Evolutionary conservation across 2,113 vertebrate species (phyloP), one percentile per base, ranked within the genome.

Genomic region (Pipa parva): DNA sequence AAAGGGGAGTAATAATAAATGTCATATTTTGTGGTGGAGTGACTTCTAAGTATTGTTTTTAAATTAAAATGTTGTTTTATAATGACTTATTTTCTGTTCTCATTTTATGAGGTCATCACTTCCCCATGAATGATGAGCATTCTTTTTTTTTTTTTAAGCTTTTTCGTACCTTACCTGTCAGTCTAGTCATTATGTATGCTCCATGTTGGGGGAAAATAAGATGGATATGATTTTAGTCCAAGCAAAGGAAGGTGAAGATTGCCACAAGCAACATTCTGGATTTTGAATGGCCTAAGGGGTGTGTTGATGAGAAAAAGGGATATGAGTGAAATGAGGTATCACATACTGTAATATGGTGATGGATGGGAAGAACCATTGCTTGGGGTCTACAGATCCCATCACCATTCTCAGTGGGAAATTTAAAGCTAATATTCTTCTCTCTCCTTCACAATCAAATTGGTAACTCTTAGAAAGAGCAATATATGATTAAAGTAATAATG

Each of bases 321-420:
- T 51, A n/a, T 37, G 56, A 26, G 24, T 55, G 29, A 42, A 46
- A 61, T 61, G 57, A 61, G 48, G 42, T 48, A 61, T 70, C 37
- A 60, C 36, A 17, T 33, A 51, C n/a, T 52, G n/a, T 13, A 54
- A 28, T 22, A 27, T 45, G 21, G 15, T 69, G 66, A 70, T 70
- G 66, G 66, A 70, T 61, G 57, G 42, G 31, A 36, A 58, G 29
- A 24, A 1, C n/a, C 28, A 52, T 70, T 52, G 66, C 57, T 60
- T 12, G 48, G 60, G 66, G 57, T 60, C 52, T 65, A 7, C 15
- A 18, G 37, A 11, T 65, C 33, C 10, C 12, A 22, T 42, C 42
- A 58, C 57, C 66, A 61, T 61, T 54, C 66, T 50, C 66, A 29
- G 49, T 26, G 7, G 27, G 66, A 51, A 33, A 22, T 24, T 25